Evolutionary conservation across 2,888 invertebrate genomes (phyloP).

Genomic region (Malthinus seriepunctatus): DNA sequence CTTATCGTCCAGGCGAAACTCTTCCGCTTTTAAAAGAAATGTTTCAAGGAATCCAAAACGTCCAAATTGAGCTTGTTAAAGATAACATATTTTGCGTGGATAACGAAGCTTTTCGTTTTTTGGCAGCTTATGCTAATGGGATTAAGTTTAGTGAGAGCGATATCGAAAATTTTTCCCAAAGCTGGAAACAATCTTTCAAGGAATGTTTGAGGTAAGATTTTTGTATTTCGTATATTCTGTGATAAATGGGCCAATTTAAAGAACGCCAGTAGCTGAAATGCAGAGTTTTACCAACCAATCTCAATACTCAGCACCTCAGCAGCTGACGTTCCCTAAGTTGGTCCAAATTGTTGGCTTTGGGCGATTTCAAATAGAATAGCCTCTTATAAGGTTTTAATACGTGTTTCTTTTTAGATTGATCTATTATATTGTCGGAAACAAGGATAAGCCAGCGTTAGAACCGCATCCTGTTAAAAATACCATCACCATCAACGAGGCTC

Average conservation of each 20-base stretch:
- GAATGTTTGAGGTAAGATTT: conserved; percentile 7
- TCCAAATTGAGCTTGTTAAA: conserved; percentile 16
- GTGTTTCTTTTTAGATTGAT: neutral
- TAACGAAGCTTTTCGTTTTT: conserved; percentile 27
- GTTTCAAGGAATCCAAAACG: conserved; percentile 14
- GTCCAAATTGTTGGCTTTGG: no score
- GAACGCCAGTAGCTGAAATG: no score
- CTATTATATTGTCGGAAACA: neutral
- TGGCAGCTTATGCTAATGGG: conserved; percentile 11
- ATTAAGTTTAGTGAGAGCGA: conserved; percentile 11
- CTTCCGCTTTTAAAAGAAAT: conserved; percentile 14
- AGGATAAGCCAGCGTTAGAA: neutral
- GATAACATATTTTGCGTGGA: conserved; percentile 26
- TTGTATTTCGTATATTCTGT: neutral
- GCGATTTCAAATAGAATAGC: neutral
- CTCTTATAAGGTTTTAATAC: neutral
- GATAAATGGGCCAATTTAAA: neutral
- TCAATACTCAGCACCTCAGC: no score
- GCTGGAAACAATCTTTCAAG: conserved; percentile 19
- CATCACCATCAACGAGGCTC: neutral
- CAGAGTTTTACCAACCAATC: no score
- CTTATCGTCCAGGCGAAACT: conserved; percentile 30
- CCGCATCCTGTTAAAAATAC: neutral
- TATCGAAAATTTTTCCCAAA: conserved; percentile 11
- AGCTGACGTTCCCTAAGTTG: no score